Percentiles rank a stretch among this genome's conserved stretches.
Conservation (phyloP, 2,113 vertebrate species). For the Serinus canaria region DNA sequence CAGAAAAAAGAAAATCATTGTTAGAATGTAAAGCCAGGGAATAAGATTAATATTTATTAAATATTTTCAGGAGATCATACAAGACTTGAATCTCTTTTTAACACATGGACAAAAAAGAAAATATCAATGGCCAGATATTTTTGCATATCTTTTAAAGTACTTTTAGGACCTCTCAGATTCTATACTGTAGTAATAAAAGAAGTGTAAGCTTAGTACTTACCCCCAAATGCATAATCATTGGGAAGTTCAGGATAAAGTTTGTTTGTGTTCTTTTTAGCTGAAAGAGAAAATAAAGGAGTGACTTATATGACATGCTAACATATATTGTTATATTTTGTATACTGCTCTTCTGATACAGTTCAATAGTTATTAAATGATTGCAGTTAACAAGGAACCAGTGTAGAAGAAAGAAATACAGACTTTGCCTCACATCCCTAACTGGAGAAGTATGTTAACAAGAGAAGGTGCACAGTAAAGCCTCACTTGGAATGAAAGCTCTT, state of each 20-base stretch:
- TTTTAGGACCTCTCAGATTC: neutral
- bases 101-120: neutral
- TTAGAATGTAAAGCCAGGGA: neutral
- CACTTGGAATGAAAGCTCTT: neutral
- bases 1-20: neutral
- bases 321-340: neutral
- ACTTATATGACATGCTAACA: neutral
- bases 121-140: neutral
- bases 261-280: constrained; percentile 61
- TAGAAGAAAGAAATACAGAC: neutral
- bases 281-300: neutral
- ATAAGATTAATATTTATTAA: neutral
- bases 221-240: constrained; percentile 36
- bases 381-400: neutral
- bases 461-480: neutral
- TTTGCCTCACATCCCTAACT: neutral
- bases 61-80: neutral
- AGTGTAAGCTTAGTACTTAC: constrained; percentile 51
- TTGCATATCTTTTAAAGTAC: neutral
- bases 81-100: neutral
- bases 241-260: constrained; percentile 78
- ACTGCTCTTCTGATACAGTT: neutral
- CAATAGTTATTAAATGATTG: neutral
- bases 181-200: neutral
- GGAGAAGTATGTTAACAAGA: neutral